Evolutionary conservation across 92 coral and sea anemone genomes (phyloP).

Genomic region (Epizoanthus ramosus): DNA sequence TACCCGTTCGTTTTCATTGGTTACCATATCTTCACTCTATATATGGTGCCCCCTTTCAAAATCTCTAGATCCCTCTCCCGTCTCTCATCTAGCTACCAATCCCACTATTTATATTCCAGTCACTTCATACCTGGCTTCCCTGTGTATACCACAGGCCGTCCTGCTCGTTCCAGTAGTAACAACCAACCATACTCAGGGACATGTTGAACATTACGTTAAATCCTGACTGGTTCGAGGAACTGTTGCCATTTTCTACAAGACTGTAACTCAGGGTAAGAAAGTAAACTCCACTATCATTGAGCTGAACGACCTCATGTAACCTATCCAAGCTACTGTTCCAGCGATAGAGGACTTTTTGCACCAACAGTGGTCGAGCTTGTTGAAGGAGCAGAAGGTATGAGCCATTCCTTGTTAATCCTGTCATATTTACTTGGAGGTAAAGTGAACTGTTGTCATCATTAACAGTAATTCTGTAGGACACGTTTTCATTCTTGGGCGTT

Average conservation of each 20-base stretch:
- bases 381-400: conserved; percentile 9
- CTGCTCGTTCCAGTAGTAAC: conserved; percentile 18
- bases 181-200: background rate
- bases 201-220: conserved; percentile 15
- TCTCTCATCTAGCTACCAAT: no score
- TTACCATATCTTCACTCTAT: no score
- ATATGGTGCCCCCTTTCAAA: no score
- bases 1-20: no score
- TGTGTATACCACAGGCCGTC: conserved; percentile 30
- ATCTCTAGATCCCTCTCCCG: no score
- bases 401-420: background rate
- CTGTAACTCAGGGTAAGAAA: conserved; percentile 8
- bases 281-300: conserved; percentile 24
- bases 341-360: background rate
- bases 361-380: background rate
- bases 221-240: background rate
- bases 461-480: conserved; percentile 11
- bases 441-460: conserved; percentile 29
- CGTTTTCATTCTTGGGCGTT: background rate
- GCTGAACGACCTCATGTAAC: conserved; percentile 10
- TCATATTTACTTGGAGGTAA: conserved; percentile 28
- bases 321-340: conserved; percentile 20
- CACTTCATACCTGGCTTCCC: conserved; percentile 27
- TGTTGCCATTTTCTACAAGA: background rate
- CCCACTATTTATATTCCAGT: background rate